These are phyloP conservation scores for Phrynosoma blainvillii DNA, from an alignment of 2,113 vertebrate species.

Conservation along the genomic window DNA sequence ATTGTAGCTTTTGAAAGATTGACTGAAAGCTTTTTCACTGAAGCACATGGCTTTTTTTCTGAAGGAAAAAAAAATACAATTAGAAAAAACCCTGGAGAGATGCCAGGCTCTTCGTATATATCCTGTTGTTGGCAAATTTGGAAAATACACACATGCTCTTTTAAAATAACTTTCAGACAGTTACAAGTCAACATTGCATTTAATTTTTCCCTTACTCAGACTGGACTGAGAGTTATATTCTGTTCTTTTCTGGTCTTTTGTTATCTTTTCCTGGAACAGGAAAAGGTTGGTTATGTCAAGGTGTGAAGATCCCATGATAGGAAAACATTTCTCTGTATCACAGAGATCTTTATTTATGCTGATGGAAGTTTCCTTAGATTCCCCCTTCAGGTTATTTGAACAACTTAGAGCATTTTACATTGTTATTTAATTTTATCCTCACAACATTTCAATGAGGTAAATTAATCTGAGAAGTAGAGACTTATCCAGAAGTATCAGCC, in stretches of 20 bases:
- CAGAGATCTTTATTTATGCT: neutral
- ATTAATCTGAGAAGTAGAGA: neutral
- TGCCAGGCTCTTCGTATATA: conserved; percentile 49
- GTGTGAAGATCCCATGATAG: neutral
- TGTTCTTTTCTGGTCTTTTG: fast-evolving
- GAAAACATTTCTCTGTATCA: neutral
- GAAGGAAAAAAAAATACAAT: conserved; percentile 12
- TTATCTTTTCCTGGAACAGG: neutral
- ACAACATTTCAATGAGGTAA: neutral
- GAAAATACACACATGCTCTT: conserved; percentile 13
- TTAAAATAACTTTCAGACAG: conserved; percentile 50
- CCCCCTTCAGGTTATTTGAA: neutral
- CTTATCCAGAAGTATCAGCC: neutral
- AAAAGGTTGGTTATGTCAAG: neutral
- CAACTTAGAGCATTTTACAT: neutral
- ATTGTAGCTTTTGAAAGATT: conserved; percentile 32
- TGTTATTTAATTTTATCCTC: neutral
- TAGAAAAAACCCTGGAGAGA: conserved; percentile 38
- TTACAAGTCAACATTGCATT: conserved; percentile 55
- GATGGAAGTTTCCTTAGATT: neutral
- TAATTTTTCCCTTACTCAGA: conserved; percentile 25
- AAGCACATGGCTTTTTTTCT: conserved; percentile 29
- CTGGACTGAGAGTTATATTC: neutral
- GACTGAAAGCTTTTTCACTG: conserved; percentile 39
- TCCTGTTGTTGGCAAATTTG: conserved; percentile 40